A percentile compares a stretch with the other conserved stretches of the same genome.
These are phyloP conservation scores for Arctia plantaginis DNA, from an alignment of 2,888 invertebrate species.

Conservation along the genomic window DNA sequence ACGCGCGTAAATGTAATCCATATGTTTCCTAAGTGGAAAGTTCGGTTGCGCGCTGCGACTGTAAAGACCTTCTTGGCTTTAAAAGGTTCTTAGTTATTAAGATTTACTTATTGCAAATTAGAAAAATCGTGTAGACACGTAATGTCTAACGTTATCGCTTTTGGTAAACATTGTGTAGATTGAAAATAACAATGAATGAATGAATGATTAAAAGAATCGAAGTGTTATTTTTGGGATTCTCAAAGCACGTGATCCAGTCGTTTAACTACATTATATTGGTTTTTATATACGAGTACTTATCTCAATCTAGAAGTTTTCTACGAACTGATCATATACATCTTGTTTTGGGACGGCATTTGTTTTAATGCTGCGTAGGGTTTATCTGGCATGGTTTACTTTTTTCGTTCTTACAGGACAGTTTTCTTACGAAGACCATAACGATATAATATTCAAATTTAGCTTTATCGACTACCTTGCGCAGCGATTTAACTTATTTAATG, in stretches of 20 bases:
- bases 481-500: slow-evolving; percentile 22
- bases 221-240: not conserved
- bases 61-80: slow-evolving; percentile 72
- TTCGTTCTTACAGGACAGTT: not conserved
- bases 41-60: slow-evolving; percentile 55
- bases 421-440: not conserved
- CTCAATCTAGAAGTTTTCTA: no score
- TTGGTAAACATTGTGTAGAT: not conserved
- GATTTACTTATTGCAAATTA: slow-evolving; percentile 73
- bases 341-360: no score
- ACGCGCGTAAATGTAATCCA: slow-evolving; percentile 44
- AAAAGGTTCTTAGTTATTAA: slow-evolving; percentile 65
- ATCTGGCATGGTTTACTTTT: no score
- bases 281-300: no score
- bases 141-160: not conserved
- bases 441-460: slow-evolving; percentile 2
- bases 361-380: no score
- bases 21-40: slow-evolving; percentile 54
- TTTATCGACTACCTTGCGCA: slow-evolving; percentile 4
- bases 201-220: not conserved
- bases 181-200: no score
- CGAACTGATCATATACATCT: no score
- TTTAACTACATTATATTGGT: not conserved
- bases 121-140: slow-evolving; percentile 59
- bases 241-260: not conserved